A percentile compares a stretch with the other conserved stretches of the same genome.
These are phyloP conservation scores for Microplitis manilae DNA, from an alignment of 2,888 invertebrate genomes.

Conservation along the genomic window DNA sequence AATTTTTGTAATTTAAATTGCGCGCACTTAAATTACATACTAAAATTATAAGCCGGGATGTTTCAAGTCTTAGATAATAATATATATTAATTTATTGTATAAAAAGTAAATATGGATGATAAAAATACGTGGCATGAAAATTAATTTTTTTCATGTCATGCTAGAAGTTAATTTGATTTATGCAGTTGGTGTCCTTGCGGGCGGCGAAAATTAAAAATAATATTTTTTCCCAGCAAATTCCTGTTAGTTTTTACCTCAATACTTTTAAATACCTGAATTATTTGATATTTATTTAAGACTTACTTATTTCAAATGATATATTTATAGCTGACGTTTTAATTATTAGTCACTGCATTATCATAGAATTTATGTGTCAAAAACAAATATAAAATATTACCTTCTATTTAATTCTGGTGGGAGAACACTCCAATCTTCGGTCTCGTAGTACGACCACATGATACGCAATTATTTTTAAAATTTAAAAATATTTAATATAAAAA, in stretches of 20 bases:
- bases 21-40: too few species aligned
- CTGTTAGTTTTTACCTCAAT: background rate
- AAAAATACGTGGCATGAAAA: background rate
- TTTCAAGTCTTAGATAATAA: background rate
- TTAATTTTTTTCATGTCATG: background rate
- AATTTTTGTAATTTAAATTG: too few species aligned
- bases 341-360: conserved; percentile 26
- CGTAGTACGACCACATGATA: conserved; percentile 78
- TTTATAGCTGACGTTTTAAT: background rate
- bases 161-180: background rate
- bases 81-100: background rate
- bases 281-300: background rate
- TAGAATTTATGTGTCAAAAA: background rate
- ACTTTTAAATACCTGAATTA: background rate
- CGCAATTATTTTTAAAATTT: conserved; percentile 34
- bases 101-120: background rate
- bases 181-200: conserved; percentile 9
- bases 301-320: background rate
- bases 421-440: conserved; percentile 86
- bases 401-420: conserved; percentile 88
- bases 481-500: too few species aligned
- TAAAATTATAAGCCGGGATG: too few species aligned
- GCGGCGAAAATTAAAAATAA: conserved; percentile 17
- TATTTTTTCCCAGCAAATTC: background rate
- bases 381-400: conserved; percentile 75